Evolutionary conservation across 2,113 vertebrate species (phyloP).

Genomic region (Anolis carolinensis): DNA sequence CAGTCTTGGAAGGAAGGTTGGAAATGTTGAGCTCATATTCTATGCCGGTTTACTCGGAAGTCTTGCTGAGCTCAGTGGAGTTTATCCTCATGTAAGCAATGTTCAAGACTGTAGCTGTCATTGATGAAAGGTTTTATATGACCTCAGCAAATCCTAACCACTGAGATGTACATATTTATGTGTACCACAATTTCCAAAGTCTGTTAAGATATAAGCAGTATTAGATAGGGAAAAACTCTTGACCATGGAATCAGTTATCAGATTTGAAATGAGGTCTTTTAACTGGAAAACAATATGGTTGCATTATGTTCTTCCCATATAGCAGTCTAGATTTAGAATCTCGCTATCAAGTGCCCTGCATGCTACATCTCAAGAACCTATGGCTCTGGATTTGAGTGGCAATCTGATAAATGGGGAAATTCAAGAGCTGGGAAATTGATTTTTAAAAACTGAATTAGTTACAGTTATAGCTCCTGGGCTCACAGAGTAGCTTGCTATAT

Average conservation of each 20-base stretch:
- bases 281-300: constrained; percentile 3
- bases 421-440: no score
- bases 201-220: constrained; percentile 12
- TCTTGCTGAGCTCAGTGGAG: neutral
- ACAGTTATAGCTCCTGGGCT: no score
- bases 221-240: constrained; percentile 34
- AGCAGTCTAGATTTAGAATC: constrained; percentile 26
- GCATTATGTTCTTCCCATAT: constrained; percentile 5
- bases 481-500: no score
- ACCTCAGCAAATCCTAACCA: neutral
- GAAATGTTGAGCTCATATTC: constrained; percentile 21
- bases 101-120: neutral
- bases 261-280: constrained; percentile 16
- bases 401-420: constrained; percentile 12
- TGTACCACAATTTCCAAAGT: neutral
- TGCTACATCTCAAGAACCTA: neutral
- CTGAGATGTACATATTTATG: constrained; percentile 31
- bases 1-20: constrained; percentile 43
- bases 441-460: no score
- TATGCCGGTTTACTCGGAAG: neutral
- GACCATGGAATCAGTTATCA: constrained; percentile 3
- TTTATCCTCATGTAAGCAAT: constrained; percentile 12
- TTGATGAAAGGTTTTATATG: neutral
- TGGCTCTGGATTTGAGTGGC: constrained; percentile 31
- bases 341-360: neutral